Conservation (phyloP, 1,140 invertebrate genomes). For the Drosophila carrolli region DNA sequence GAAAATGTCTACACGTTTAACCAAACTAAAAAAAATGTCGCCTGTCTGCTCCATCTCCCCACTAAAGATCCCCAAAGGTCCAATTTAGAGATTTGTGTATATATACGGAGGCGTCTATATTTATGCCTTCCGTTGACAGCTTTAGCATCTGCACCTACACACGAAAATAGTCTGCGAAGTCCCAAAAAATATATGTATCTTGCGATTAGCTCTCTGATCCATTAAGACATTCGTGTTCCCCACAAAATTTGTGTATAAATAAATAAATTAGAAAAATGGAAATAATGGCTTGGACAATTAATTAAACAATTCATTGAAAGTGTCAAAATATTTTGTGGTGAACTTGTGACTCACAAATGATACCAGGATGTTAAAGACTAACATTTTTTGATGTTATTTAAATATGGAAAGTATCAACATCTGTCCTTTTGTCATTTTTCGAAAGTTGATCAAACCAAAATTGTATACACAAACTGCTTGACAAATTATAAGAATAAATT, state of each 20-base stretch:
- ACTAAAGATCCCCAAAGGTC: conserved; percentile 14
- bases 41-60: conserved; percentile 4
- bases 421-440: conserved; percentile 4
- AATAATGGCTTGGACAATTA: conserved; percentile 25
- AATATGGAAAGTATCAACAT: too few relatives aligned
- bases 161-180: conserved; percentile 18
- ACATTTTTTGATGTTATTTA: background rate
- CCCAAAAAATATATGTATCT: conserved; percentile 6
- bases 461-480: background rate
- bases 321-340: conserved; percentile 49
- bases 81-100: conserved; percentile 5
- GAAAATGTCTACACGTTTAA: conserved; percentile 19
- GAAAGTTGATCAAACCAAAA: conserved; percentile 6
- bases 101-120: conserved; percentile 39
- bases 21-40: conserved; percentile 4
- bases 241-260: conserved; percentile 23
- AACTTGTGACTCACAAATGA: background rate
- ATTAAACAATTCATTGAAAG: conserved; percentile 71
- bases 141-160: conserved; percentile 25
- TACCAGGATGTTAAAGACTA: background rate
- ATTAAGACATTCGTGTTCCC: conserved; percentile 15
- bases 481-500: background rate
- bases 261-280: conserved; percentile 37
- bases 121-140: conserved; percentile 49
- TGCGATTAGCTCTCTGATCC: conserved; percentile 32